Evolutionary conservation across 2,888 invertebrate species (phyloP), one percentile per base, ranked within the genome.

Genomic region (Escarpia spicata): DNA sequence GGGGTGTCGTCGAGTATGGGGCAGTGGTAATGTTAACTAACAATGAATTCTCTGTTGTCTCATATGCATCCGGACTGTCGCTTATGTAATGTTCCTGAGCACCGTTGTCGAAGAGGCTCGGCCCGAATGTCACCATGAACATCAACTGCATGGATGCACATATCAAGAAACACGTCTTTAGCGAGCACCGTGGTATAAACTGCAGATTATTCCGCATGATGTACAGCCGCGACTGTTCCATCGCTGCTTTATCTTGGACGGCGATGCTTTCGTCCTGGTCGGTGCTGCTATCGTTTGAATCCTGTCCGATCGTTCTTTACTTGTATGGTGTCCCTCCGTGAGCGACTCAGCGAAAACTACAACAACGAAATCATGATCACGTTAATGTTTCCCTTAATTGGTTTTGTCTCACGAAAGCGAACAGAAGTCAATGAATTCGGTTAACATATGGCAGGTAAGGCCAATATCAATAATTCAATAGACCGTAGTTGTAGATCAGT

Each of bases 381-480:
- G 3, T 26, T 19, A 75, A 26, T 26, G 75, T 26, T 75, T 75
- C 75, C 19, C 26, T n/a, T 75, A 75, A 75, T 75, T 75, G n/a
- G 26, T 75, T 2, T 26, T 75, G 75, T 75, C 75, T 4, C 75
- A 75, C n/a, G 75, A 6, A 75, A 26, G 75, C 19, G 75, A 75
- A 75, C 19, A 75, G 75, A 75, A 26, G 6, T 75, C 75, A n/a
- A 75, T 75, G 75, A 75, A 75, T 75, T 75, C 75, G n/a, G 75
- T 75, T 75, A 75, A 75, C 75, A 75, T 75, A n/a, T 26, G 75
- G 75, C 75, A 75, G 26, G 75, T 75, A 75, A n/a, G 75, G 75
- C 75, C 19, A n/a, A 26, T 75, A 75, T 75, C 6, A 75, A 75
- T 75, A 75, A 75, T 75, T 75, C 19, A 75, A 26, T n/a, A 75